A percentile compares a stretch with the other conserved stretches of the same genome.
phyloP scores from a whole-genome alignment of 1,140 invertebrate species.

The Acyrthosiphon pisum region DNA sequence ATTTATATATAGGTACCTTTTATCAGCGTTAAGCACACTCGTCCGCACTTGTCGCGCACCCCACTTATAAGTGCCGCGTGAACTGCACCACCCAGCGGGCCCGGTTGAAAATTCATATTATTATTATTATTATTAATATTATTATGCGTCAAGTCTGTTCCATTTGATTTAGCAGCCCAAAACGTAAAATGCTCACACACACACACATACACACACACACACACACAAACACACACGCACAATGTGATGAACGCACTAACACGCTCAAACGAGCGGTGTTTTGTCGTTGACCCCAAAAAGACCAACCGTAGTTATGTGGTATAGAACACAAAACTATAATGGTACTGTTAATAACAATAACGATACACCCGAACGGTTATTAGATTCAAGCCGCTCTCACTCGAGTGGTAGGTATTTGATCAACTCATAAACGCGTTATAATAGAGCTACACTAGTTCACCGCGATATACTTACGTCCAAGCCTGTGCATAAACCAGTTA shows the following conservation, averaged over 20 bases:
- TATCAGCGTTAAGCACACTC: conserved; percentile 5
- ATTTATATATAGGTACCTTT: not conserved
- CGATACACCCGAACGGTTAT: not conserved
- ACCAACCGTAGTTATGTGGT: too few relatives aligned
- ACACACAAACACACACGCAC: too few relatives aligned
- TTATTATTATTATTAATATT: not conserved
- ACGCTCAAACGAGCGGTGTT: not conserved
- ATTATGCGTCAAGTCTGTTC: not conserved
- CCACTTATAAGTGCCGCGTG: not conserved
- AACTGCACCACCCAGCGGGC: not conserved
- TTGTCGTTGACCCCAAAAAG: not conserved
- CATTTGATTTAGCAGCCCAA: not conserved
- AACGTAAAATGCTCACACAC: not conserved
- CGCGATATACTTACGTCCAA: too few relatives aligned
- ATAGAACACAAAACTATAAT: too few relatives aligned
- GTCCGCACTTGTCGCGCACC: not conserved
- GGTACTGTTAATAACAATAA: too few relatives aligned
- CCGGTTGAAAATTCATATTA: not conserved
- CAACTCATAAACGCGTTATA: too few relatives aligned
- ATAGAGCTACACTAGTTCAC: too few relatives aligned
- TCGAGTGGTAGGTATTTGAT: too few relatives aligned
- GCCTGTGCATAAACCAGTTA: too few relatives aligned
- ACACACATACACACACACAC: too few relatives aligned
- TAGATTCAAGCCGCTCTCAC: not conserved
- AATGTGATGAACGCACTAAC: too few relatives aligned